Evolutionary conservation across 2,888 invertebrate genomes (phyloP), one percentile per base, ranked within the genome.

Genomic region (Chironomus riparius): DNA sequence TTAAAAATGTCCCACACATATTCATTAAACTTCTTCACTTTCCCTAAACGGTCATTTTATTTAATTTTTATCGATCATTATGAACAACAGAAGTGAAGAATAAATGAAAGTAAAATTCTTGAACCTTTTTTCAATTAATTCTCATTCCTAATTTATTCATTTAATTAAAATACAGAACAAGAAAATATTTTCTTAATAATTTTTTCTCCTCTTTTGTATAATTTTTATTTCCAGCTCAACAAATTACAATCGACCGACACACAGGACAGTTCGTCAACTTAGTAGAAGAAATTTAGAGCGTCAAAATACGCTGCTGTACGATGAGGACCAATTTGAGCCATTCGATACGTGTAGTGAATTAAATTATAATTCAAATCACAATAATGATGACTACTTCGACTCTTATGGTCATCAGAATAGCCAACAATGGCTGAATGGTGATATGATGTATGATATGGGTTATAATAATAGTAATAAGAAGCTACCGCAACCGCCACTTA

Each of bases 251-350:
- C 74, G 61, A 28, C 13, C 21, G 2, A 62, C 61, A 3, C 72
- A 74, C 10, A n/a, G 68, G 21, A 68, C 48, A 47, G 61, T 78
- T 78, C 5, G 78, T 79, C 15, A 80, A 80, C 77, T 81, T 78
- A 79, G 77, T 80, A 72, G 74, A 83, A 81, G 82, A 82, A 92
- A 92, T 83, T 85, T 93, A 80, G 93, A 93, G 83, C 87, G 93
- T 80, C 93, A 93, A 84, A 89, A 88, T 78, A 92, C 92, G 65
- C 83, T 92, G 79, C 92, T 92, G 80, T 92, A 92, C 81, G 92
- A 93, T 15, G 78, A 79, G 7, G 78, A 77, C 21, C 71, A 48
- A 15, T 12, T 65, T 21, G 24, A 62, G 61, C 76, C 70, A n/a
- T 62, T 48, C 3, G 70, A 70, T 24, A 76, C 70, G 3, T 76